phyloP scores from a whole-genome alignment of 1,140 invertebrate genomes.

The Bradysia coprophila region DNA sequence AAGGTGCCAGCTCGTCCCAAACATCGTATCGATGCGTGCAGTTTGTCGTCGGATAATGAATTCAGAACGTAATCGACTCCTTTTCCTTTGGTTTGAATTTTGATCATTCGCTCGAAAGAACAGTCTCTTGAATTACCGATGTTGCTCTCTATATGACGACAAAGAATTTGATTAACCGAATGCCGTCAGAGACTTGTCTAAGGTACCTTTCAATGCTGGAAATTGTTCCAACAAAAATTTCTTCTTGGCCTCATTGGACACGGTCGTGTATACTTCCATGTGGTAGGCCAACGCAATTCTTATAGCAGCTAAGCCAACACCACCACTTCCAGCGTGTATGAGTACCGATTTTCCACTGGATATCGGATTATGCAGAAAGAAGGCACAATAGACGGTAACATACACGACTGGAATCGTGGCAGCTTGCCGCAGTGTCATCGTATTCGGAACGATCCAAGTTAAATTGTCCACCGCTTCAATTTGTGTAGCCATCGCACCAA shows the following conservation, averaged over 20 bases:
- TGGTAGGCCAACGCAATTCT: slow-evolving; percentile 31
- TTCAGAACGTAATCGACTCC: slow-evolving; percentile 44
- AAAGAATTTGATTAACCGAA: slow-evolving; percentile 25
- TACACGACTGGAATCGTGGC: slow-evolving; percentile 41
- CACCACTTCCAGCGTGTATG: slow-evolving; percentile 48
- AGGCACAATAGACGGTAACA: slow-evolving; percentile 37
- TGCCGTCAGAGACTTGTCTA: slow-evolving; percentile 34
- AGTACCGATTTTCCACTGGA: slow-evolving; percentile 36
- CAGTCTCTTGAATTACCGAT: slow-evolving; percentile 43
- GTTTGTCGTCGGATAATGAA: slow-evolving; percentile 37
- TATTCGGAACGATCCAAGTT: slow-evolving; percentile 36
- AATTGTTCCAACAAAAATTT: slow-evolving; percentile 17
- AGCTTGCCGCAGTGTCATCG: slow-evolving; percentile 37
- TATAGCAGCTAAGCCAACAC: slow-evolving; percentile 55
- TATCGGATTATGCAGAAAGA: slow-evolving; percentile 32
- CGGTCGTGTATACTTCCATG: slow-evolving; percentile 28
- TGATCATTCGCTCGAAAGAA: slow-evolving; percentile 37
- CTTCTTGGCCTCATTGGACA: slow-evolving; percentile 24
- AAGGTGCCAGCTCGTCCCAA: slow-evolving; percentile 44
- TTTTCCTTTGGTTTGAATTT: slow-evolving; percentile 29
- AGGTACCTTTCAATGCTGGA: slow-evolving; percentile 14
- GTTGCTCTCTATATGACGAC: slow-evolving; percentile 9
- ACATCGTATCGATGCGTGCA: slow-evolving; percentile 47
- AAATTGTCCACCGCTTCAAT: slow-evolving; percentile 37
- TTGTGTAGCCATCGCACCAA: slow-evolving; percentile 55